Base-by-base conservation (phyloP, 2,888 invertebrate species). In the Tribolium freemani region DNA sequence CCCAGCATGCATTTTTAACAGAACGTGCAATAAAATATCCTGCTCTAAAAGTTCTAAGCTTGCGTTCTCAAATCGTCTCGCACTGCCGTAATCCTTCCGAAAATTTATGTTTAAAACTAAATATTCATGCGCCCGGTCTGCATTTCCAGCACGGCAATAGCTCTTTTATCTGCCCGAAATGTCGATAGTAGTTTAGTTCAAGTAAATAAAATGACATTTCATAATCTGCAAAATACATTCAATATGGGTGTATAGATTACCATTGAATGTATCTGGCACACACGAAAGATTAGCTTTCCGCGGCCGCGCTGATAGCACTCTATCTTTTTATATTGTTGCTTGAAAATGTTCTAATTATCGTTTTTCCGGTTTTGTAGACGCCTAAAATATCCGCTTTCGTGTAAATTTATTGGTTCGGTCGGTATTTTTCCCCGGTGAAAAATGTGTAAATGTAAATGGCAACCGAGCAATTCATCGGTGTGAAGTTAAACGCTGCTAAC, bases 361-460 rank as follows among this genome's bases (percentile, higher is more conserved):
- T 45, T 45, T 16, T 38, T 11, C 20, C 56, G 44, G 45, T 16
- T 58, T 45, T 38, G 9, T 48, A 38, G 3, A 38, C 8, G 30
- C 50, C 44, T 38, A 64, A 64, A 64, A 64, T 64, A 44, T n/a
- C 64, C 26, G 16, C 20, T 45, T 10, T 50, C 11, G 53, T 5
- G 44, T 11, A 21, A 70, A 70, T 61, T 63, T 61, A 48, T 63
- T 9, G 50, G 64, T 45, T 20, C 20, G 8, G 60, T 53, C 51
- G 48, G 69, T 57, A 68, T 58, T 26, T n/a, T 58, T 20, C 38
- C 21, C 57, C 20, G 63, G 74, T 78, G 78, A 79, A 78, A 79
- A 78, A 79, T 79, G 79, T 77, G 77, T 77, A 78, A 78, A 77
- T 78, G 76, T 77, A 77, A 79, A 79, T 79, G 71, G 76, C 73